Percentiles rank a stretch among this genome's conserved stretches.
phyloP scores from a whole-genome alignment of 2,888 invertebrate species.

The Melieria omissa region DNA sequence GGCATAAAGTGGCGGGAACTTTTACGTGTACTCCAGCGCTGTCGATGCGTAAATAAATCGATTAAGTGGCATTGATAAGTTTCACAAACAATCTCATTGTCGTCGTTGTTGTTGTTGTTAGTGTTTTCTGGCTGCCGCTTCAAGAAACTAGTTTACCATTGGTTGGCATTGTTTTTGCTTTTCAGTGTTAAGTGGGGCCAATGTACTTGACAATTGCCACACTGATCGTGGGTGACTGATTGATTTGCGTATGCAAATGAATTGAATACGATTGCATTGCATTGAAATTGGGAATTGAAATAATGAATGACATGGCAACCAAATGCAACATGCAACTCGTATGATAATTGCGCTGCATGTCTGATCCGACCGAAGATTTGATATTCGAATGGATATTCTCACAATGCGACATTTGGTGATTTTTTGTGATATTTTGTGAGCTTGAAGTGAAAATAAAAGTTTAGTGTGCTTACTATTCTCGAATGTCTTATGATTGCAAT shows the following conservation, averaged over 20 bases:
- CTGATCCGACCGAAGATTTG: too few relatives aligned
- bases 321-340: too few relatives aligned
- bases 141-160: conserved; percentile 23
- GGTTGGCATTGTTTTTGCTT: conserved; percentile 19
- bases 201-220: conserved; percentile 19
- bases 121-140: conserved; percentile 2
- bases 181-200: conserved; percentile 33
- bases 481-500: too few relatives aligned
- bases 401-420: too few relatives aligned
- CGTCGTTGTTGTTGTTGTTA: conserved; percentile 29
- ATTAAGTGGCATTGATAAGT: conserved; percentile 46
- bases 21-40: neutral
- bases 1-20: too few relatives aligned
- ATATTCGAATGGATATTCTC: too few relatives aligned
- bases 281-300: conserved; percentile 26
- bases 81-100: conserved; percentile 34
- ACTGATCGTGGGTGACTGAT: conserved; percentile 29
- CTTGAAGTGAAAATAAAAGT: too few relatives aligned
- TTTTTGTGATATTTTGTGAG: too few relatives aligned
- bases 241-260: conserved; percentile 30
- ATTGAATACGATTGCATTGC: conserved; percentile 1
- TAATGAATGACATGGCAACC: conserved; percentile 6
- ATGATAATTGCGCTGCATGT: too few relatives aligned
- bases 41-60: conserved; percentile 45
- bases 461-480: too few relatives aligned